A percentile compares a stretch with the other conserved stretches of the same genome.
Evolutionary conservation across 2,113 vertebrate species (phyloP).

Genomic region (Labeo rohita): DNA sequence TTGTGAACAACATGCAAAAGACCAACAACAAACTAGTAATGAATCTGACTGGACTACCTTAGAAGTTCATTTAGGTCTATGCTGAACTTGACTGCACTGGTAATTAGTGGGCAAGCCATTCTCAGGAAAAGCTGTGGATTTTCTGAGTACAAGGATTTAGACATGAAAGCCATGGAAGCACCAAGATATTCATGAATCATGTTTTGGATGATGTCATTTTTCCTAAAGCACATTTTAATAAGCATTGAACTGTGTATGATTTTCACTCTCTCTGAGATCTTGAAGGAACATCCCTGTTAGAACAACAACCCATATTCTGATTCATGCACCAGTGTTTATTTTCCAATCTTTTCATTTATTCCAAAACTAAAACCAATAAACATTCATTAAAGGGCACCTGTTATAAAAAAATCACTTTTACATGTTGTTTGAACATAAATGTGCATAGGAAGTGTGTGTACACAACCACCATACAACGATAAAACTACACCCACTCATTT

Average conservation of each 20-base stretch:
- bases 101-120: neutral
- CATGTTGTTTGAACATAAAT: too few species aligned
- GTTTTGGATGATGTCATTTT: neutral
- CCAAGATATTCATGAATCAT: conserved; percentile 24
- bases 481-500: too few species aligned
- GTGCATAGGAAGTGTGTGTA: too few species aligned
- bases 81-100: neutral
- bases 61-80: neutral
- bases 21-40: neutral
- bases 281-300: neutral
- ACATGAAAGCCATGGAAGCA: conserved; percentile 1
- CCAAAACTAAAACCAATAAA: neutral
- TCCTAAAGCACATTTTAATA: conserved; percentile 16
- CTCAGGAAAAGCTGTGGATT: neutral
- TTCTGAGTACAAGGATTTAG: conserved; percentile 22
- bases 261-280: neutral
- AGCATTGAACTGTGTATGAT: neutral
- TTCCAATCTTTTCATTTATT: neutral
- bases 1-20: neutral
- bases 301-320: neutral
- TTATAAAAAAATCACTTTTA: too few species aligned
- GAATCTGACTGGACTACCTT: neutral
- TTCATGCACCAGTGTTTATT: neutral
- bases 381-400: neutral
- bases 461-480: too few species aligned